Percentiles rank a stretch among this genome's conserved stretches.
These are phyloP conservation scores for Perca flavescens DNA, from an alignment of 2,113 vertebrate species.

Conservation along the genomic window DNA sequence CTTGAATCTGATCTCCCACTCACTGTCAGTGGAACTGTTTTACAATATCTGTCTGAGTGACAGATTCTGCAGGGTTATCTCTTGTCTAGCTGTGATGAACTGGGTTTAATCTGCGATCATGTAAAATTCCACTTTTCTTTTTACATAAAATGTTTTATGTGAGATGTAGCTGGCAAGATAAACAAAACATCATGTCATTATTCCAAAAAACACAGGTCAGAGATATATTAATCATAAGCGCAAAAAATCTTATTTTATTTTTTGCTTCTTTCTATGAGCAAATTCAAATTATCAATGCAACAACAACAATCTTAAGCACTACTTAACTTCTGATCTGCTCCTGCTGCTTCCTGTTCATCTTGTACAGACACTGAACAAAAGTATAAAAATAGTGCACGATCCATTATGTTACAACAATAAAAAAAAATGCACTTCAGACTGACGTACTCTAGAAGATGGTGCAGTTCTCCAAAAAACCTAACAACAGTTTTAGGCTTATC, in stretches of 20 bases:
- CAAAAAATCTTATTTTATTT: not conserved
- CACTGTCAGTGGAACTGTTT: not conserved
- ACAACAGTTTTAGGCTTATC: conserved; percentile 48
- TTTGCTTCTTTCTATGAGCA: not conserved
- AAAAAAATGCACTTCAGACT: not conserved
- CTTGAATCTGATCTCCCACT: conserved; percentile 26
- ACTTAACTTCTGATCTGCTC: conserved; percentile 12
- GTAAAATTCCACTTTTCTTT: not conserved
- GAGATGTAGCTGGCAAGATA: not conserved
- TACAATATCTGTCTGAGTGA: conserved; percentile 1
- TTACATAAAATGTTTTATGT: not conserved
- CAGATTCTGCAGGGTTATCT: not conserved
- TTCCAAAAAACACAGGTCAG: not conserved
- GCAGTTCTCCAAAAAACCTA: not conserved
- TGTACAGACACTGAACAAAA: conserved; percentile 13
- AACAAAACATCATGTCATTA: not conserved
- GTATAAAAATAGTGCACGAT: not conserved
- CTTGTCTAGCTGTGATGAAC: conserved; percentile 4
- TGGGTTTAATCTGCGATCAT: not conserved
- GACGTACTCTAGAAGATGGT: not conserved
- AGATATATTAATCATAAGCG: not conserved
- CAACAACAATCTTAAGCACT: not conserved
- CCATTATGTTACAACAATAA: conserved; percentile 12
- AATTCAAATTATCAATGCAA: not conserved
- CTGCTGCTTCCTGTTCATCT: conserved; percentile 26